Percentiles rank a stretch among this genome's conserved stretches.
Conservation (phyloP, 2,113 vertebrate genomes). For the Chloebia gouldiae region DNA sequence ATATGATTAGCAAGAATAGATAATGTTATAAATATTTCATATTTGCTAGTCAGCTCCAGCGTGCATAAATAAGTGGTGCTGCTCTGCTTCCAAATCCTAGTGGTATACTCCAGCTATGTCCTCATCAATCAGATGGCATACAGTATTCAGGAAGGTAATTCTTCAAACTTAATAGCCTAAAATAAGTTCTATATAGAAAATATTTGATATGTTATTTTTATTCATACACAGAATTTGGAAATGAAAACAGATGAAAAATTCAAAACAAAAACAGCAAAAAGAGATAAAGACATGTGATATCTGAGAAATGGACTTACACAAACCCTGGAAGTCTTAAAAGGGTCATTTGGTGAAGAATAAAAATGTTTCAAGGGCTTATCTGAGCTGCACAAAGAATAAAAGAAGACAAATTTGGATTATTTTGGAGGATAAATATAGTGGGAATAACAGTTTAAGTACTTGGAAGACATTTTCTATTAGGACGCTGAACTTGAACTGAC, state of each 20-base stretch:
- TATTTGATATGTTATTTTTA: slow-evolving; percentile 33
- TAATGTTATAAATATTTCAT: slow-evolving; percentile 7
- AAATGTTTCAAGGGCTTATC: not conserved
- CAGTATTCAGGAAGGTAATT: slow-evolving; percentile 14
- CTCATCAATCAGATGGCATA: slow-evolving; percentile 25
- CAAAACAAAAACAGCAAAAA: not conserved
- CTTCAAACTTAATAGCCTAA: slow-evolving; percentile 60
- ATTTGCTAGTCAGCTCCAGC: not conserved
- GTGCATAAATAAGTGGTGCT: not conserved
- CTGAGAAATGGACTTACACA: not conserved
- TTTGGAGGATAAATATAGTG: not conserved
- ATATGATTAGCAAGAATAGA: not conserved
- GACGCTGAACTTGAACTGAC: not conserved
- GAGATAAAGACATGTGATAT: not conserved
- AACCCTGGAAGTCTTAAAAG: not conserved
- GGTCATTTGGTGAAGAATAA: not conserved
- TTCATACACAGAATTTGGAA: not conserved
- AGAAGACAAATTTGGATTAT: not conserved
- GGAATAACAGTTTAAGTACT: not conserved
- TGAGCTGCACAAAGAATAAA: not conserved
- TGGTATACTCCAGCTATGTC: not conserved
- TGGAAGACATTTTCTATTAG: not conserved
- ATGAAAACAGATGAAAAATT: not conserved
- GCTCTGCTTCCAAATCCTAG: slow-evolving; percentile 17
- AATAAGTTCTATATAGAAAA: slow-evolving; percentile 13